These are phyloP conservation scores for Antigone vipio DNA, from an alignment of 2,113 vertebrate species.

Conservation along the genomic window DNA sequence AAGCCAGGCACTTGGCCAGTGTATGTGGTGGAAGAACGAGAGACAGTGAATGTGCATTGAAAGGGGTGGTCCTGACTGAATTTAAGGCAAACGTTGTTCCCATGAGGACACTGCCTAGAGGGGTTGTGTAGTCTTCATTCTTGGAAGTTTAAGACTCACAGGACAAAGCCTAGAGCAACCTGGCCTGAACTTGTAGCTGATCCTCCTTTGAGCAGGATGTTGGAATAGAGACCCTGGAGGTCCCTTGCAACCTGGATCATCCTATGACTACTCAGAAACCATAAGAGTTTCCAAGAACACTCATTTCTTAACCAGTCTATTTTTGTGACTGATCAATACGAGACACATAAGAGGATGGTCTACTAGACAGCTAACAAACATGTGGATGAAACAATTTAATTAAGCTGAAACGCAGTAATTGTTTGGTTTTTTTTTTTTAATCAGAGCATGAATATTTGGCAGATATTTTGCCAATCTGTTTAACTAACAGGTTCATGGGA, in stretches of 20 bases:
- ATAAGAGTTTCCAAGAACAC: not conserved
- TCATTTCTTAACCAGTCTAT: not conserved
- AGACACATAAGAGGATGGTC: rapidly evolving
- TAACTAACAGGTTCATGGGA: not conserved
- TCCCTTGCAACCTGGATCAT: not conserved
- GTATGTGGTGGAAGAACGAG: not conserved
- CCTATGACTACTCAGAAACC: not conserved
- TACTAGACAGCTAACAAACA: not conserved
- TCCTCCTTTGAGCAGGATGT: not conserved
- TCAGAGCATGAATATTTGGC: not conserved
- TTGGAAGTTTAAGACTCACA: not conserved
- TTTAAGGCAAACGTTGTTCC: rapidly evolving
- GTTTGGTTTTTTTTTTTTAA: too few species aligned
- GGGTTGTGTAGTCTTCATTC: rapidly evolving
- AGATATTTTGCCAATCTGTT: not conserved
- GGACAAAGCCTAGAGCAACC: not conserved
- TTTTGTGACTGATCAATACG: not conserved
- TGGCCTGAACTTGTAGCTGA: not conserved
- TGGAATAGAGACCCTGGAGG: not conserved
- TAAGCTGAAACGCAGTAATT: not conserved
- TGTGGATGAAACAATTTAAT: not conserved
- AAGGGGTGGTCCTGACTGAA: not conserved
- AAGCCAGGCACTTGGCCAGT: not conserved
- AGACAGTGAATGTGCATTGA: rapidly evolving
- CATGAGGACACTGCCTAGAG: not conserved